These are phyloP conservation scores for Muntiacus reevesi DNA, from an alignment of 2,113 vertebrate species.

Conservation along the genomic window DNA sequence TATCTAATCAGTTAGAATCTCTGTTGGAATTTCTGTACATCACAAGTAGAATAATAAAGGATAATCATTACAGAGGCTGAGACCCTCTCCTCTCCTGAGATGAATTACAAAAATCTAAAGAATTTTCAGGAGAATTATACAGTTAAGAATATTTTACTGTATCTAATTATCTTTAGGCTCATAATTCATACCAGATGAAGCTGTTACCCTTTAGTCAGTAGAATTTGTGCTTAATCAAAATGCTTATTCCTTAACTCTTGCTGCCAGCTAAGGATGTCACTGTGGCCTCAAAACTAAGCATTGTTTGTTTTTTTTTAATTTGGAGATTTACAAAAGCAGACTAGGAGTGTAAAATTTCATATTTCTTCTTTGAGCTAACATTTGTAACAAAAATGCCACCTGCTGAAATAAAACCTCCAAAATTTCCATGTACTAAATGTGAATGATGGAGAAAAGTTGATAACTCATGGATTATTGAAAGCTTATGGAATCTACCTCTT, in stretches of 20 bases:
- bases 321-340: constrained; percentile 40
- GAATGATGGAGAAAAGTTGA: background rate
- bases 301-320: constrained; percentile 27
- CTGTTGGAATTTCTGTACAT: background rate
- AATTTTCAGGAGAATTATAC: constrained; percentile 25
- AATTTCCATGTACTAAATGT: constrained; percentile 39
- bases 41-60: background rate
- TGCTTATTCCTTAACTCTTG: background rate
- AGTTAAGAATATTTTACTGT: background rate
- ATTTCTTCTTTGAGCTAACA: constrained; percentile 33
- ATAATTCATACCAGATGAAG: background rate
- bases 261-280: background rate
- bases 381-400: constrained; percentile 61
- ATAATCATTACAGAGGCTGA: background rate
- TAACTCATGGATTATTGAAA: background rate
- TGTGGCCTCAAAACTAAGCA: background rate
- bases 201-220: background rate
- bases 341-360: constrained; percentile 40
- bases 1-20: background rate
- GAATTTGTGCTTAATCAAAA: constrained; percentile 3
- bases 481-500: background rate
- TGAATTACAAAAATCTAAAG: background rate
- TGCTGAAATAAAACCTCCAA: constrained; percentile 51
- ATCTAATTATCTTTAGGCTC: background rate
- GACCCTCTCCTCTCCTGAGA: background rate